These are phyloP conservation scores for Lycodopsis pacificus DNA, from an alignment of 2,797 vertebrate genomes.

Conservation along the genomic window DNA sequence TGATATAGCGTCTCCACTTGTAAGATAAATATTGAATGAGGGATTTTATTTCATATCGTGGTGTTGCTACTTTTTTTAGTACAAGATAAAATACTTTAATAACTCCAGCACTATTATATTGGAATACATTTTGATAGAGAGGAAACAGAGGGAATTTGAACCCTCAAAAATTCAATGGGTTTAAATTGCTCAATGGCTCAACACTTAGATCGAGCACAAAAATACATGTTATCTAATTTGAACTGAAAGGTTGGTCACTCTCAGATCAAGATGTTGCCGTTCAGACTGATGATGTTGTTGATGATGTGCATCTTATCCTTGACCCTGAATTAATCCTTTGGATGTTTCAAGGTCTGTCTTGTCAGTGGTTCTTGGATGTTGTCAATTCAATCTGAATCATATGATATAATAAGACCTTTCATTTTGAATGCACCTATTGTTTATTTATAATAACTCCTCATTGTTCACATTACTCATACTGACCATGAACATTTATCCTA, in stretches of 20 bases:
- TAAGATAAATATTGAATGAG: background rate
- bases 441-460: background rate
- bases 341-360: background rate
- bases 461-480: background rate
- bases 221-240: background rate
- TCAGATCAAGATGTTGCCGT: background rate
- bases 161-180: background rate
- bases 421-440: background rate
- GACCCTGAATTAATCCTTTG: background rate
- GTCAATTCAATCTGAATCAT: slow-evolving; percentile 1
- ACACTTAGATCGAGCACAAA: background rate
- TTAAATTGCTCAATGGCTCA: background rate
- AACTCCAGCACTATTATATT: background rate
- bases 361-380: background rate
- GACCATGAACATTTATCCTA: background rate
- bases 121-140: background rate
- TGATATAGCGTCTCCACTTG: background rate
- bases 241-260: background rate
- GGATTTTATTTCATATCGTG: background rate
- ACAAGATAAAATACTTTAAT: background rate
- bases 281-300: slow-evolving; percentile 8
- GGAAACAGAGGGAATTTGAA: background rate
- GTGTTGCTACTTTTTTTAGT: background rate
- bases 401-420: background rate
- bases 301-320: background rate